Percentiles rank a stretch among this genome's conserved stretches.
Conservation (phyloP, 2,888 invertebrate genomes). For the Drosophila monieri region DNA sequence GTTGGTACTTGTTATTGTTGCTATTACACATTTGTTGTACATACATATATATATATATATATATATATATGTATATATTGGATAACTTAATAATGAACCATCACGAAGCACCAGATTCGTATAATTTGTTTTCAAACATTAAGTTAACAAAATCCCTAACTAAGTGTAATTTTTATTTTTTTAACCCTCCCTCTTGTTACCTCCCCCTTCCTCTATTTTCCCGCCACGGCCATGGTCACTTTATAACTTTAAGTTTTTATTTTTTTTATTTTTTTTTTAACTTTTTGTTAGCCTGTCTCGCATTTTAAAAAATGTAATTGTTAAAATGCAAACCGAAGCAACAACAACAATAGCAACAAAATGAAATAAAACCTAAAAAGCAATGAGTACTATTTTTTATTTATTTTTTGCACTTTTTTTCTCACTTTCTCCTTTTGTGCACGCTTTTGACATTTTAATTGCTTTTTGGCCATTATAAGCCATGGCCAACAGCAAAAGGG, state of each 20-base stretch:
- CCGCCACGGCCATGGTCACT: constrained; percentile 30
- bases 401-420: constrained; percentile 72
- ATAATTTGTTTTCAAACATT: constrained; percentile 11
- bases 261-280: background rate
- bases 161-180: no score
- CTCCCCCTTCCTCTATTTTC: background rate
- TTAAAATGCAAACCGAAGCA: constrained; percentile 48
- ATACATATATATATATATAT: background rate
- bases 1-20: constrained; percentile 14
- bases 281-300: constrained; percentile 25
- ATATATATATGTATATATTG: background rate
- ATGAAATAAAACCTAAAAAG: constrained; percentile 37
- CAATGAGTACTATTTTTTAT: constrained; percentile 44
- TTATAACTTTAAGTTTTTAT: constrained; percentile 7
- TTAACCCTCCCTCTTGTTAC: background rate
- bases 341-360: constrained; percentile 27
- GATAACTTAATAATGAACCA: background rate
- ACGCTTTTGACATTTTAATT: constrained; percentile 80
- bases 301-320: constrained; percentile 56
- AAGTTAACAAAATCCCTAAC: background rate
- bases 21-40: constrained; percentile 24
- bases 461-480: constrained; percentile 69
- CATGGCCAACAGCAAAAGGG: constrained; percentile 13
- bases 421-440: constrained; percentile 77
- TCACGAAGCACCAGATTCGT: background rate